Evolutionary conservation across 2,113 vertebrate species (phyloP), one percentile per base, ranked within the genome.

Genomic region (Turnix velox): DNA sequence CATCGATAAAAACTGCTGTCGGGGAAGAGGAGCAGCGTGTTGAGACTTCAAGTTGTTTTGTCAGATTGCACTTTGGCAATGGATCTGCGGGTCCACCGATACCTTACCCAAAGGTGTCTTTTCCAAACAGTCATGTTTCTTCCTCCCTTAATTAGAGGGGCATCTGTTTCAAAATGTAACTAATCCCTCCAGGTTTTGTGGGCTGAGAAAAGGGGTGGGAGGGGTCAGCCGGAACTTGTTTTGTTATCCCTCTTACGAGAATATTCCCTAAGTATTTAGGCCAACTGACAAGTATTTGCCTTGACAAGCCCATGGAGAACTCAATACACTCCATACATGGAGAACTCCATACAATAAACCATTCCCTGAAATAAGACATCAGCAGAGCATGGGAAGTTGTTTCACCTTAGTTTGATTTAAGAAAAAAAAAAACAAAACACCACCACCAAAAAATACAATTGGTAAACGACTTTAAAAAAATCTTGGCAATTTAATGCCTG

Each of bases 111-210:
- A 79, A 95, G 72, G 68, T 82, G 81, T 76, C 79, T 96, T 91
- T 93, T 84, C 85, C 57, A 73, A 58, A 25, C 28, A 73, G 62
- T 93, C 67, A n/a, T 43, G 85, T 79, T 95, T 92, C 80, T 88
- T 94, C 86, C 72, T 89, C 72, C 75, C 55, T 86, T 86, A 91
- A 94, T 88, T 91, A 63, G 6, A 87, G 63, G 51, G 72, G 80
- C 73, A 87, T 93, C 79, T 93, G 45, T 92, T 96, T 93, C 87
- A 84, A 93, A 91, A 87, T 2, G n/a, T 62, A 89, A 77, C 80
- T 89, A 88, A 87, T 92, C 90, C 86, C 81, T 82, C 68, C 48
- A 65, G 89, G 52, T 71, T 95, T 85, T 86, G 40, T 37, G 77
- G 59, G 71, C 58, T 79, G 43, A 78, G 52, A 33, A 90, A 88